Evolutionary conservation across 2,113 vertebrate genomes (phyloP).

Genomic region (Hippocampus barbouri): DNA sequence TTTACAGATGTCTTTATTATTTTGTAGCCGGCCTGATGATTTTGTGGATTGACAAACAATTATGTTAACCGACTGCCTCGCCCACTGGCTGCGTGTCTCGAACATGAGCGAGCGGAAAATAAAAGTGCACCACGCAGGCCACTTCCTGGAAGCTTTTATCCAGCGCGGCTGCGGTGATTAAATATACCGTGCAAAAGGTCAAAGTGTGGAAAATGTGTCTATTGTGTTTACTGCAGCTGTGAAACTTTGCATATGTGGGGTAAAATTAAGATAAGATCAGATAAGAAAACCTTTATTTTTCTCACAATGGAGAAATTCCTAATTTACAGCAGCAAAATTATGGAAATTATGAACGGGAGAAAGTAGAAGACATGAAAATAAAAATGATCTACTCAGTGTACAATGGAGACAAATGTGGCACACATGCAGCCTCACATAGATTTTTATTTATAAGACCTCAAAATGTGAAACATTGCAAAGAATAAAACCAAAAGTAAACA

Average conservation of each 20-base stretch:
- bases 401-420: constrained; percentile 33
- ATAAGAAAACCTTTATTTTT: no score
- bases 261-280: no score
- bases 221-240: constrained; percentile 41
- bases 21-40: constrained; percentile 7
- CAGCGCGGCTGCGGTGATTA: constrained; percentile 34
- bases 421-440: not conserved
- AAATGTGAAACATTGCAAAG: no score
- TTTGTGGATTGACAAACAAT: constrained; percentile 7
- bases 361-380: constrained; percentile 8
- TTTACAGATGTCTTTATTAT: not conserved
- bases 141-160: constrained; percentile 35
- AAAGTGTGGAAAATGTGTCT: constrained; percentile 50
- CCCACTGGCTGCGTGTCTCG: constrained; percentile 3
- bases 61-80: constrained; percentile 13
- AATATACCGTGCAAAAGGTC: constrained; percentile 40
- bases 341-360: no score
- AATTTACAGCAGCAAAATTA: no score
- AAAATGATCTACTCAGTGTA: constrained; percentile 21
- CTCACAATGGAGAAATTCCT: no score
- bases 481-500: no score
- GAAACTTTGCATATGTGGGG: constrained; percentile 33
- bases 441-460: no score
- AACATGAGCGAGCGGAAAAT: constrained; percentile 40
- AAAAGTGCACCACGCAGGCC: constrained; percentile 14